Evolutionary conservation across 2,888 invertebrate genomes (phyloP).

Genomic region (Tuberolachnus salignus): DNA sequence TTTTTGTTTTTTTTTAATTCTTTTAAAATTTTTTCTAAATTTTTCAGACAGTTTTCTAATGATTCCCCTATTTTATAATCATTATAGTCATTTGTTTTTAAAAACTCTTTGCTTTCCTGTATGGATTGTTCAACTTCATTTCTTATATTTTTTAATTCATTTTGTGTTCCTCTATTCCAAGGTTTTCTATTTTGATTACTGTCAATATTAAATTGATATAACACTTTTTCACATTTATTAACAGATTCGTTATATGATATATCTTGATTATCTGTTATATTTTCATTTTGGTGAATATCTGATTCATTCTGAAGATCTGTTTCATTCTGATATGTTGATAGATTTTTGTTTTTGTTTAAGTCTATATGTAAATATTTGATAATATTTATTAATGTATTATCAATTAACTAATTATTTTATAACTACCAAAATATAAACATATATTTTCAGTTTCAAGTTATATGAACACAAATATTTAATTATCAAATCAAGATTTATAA

Average conservation of each 20-base stretch:
- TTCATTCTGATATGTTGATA: background rate
- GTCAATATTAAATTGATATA: background rate
- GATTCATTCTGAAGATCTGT: background rate
- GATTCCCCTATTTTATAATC: background rate
- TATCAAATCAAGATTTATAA: too few relatives aligned
- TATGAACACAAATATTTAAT: too few relatives aligned
- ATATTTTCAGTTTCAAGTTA: too few relatives aligned
- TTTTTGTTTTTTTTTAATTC: slow-evolving; percentile 22
- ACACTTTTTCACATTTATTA: background rate
- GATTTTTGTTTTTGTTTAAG: background rate
- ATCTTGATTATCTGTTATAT: background rate
- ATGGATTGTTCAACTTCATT: slow-evolving; percentile 12
- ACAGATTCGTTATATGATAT: background rate
- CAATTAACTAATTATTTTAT: background rate
- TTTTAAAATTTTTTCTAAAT: background rate
- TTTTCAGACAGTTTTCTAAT: slow-evolving; percentile 7
- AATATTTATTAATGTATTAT: background rate
- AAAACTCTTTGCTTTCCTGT: slow-evolving; percentile 6
- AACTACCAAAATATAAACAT: too few relatives aligned
- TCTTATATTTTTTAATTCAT: slow-evolving; percentile 3
- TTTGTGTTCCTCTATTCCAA: background rate
- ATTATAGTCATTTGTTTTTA: slow-evolving; percentile 4
- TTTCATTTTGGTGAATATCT: background rate
- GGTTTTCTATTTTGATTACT: background rate
- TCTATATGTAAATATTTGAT: slow-evolving; percentile 14